Conservation (phyloP, 2,113 vertebrate species). For the Fulica atra region DNA sequence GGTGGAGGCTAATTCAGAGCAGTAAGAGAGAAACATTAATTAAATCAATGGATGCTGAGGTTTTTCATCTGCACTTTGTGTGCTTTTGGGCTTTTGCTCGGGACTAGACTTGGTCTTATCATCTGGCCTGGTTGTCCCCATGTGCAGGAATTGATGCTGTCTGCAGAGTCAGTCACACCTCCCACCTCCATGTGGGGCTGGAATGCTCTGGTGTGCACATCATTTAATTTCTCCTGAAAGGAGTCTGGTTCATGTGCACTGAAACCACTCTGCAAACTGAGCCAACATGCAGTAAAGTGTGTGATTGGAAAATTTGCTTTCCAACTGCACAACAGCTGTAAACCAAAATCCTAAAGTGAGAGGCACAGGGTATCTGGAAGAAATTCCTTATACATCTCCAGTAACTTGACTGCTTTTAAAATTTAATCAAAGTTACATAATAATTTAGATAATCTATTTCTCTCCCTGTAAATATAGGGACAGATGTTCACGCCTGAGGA, state of each 20-base stretch:
- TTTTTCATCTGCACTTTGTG: not conserved
- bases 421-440: not conserved
- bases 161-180: not conserved
- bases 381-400: not conserved
- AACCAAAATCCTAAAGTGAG: not conserved
- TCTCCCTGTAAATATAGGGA: not conserved
- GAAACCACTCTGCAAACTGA: not conserved
- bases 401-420: not conserved
- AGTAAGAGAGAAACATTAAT: not conserved
- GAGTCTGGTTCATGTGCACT: not conserved
- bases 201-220: rapidly evolving
- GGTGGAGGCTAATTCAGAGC: not conserved
- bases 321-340: not conserved
- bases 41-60: not conserved
- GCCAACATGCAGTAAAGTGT: not conserved
- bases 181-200: not conserved
- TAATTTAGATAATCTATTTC: not conserved
- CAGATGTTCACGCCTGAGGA: not conserved
- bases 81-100: not conserved
- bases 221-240: not conserved
- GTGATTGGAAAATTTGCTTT: not conserved
- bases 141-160: not conserved
- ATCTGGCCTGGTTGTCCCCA: not conserved
- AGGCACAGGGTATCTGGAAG: not conserved
- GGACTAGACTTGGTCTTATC: not conserved